A percentile compares a stretch with the other conserved stretches of the same genome.
Conservation (phyloP, 2,113 vertebrate genomes). For the Sebastes schlegelii region DNA sequence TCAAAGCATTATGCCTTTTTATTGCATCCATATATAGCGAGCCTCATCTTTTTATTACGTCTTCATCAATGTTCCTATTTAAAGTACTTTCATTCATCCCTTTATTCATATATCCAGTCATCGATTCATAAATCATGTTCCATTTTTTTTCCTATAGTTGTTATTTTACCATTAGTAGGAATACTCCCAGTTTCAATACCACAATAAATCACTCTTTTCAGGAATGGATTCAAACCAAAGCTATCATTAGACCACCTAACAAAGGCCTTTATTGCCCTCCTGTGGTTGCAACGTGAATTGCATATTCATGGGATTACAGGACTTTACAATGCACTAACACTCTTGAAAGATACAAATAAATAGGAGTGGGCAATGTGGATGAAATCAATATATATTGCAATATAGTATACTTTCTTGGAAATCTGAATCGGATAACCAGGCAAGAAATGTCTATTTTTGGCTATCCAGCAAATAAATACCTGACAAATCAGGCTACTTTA, state of each 20-base stretch:
- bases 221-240: not conserved
- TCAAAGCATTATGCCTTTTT: not conserved
- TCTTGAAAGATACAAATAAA: not conserved
- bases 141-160: not conserved
- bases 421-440: not conserved
- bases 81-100: not conserved
- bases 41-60: not conserved
- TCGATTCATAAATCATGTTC: not conserved
- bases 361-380: not conserved
- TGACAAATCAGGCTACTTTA: too few relatives aligned
- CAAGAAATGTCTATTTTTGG: not conserved
- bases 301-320: not conserved
- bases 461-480: not conserved
- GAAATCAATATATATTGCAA: not conserved
- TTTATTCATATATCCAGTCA: not conserved
- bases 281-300: constrained; percentile 35
- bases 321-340: not conserved
- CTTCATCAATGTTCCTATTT: not conserved
- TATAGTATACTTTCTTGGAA: not conserved
- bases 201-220: not conserved
- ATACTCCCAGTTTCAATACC: not conserved
- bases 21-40: not conserved
- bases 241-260: not conserved
- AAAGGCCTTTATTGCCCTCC: constrained; percentile 35
- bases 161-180: not conserved